Conservation (phyloP, 2,888 invertebrate genomes). For the Leucophenga montana region DNA sequence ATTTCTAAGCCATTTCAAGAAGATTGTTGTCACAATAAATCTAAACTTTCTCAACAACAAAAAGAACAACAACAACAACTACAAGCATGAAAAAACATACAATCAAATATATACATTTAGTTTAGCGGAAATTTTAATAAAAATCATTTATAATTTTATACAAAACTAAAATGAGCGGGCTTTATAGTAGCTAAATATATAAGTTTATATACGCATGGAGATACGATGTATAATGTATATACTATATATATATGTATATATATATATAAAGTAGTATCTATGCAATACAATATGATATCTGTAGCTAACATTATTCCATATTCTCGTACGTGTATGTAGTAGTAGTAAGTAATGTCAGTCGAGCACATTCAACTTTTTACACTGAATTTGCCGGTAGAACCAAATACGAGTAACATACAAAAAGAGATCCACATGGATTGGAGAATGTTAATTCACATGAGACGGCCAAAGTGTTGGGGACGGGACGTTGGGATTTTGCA, state of each 20-base stretch:
- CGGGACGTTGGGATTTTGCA: background rate
- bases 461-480: too few species aligned
- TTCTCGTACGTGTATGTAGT: constrained; percentile 34
- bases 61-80: constrained; percentile 16
- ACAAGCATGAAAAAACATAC: background rate
- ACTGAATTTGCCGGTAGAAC: constrained; percentile 3
- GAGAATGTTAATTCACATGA: too few species aligned
- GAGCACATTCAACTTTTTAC: constrained; percentile 60
- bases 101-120: constrained; percentile 3
- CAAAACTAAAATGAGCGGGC: constrained; percentile 47
- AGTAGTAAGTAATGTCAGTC: constrained; percentile 49
- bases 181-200: constrained; percentile 37
- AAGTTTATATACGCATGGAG: constrained; percentile 32
- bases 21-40: constrained; percentile 31
- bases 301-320: constrained; percentile 1
- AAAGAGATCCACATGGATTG: too few species aligned
- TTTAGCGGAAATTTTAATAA: constrained; percentile 65
- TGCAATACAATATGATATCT: constrained; percentile 8
- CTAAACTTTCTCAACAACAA: constrained; percentile 32
- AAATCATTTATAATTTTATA: constrained; percentile 63
- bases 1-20: constrained; percentile 9
- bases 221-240: constrained; percentile 10
- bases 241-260: constrained; percentile 16
- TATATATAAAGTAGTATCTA: background rate
- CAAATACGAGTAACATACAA: background rate